These are phyloP conservation scores for Polietes domitor DNA, from an alignment of 2,888 invertebrate species.

Conservation along the genomic window DNA sequence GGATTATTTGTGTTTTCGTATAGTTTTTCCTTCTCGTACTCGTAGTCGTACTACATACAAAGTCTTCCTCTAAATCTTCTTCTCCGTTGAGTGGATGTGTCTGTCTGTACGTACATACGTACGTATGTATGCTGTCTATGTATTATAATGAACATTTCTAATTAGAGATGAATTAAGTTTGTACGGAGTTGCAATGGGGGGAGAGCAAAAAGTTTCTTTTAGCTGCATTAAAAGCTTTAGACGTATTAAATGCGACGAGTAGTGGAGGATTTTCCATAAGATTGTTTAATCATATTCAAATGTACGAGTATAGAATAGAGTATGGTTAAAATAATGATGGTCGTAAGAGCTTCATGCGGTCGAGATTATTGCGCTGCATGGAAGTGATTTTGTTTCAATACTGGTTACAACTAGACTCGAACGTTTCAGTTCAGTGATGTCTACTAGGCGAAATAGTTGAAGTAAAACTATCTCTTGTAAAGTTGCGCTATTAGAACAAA, in stretches of 20 bases:
- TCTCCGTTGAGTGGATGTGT: neutral
- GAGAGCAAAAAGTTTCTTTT: slow-evolving; percentile 57
- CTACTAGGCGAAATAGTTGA: too few relatives aligned
- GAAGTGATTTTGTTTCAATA: neutral
- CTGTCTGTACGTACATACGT: neutral
- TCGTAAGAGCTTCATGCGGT: neutral
- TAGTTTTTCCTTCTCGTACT: neutral
- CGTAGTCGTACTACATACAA: slow-evolving; percentile 1
- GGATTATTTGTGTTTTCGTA: slow-evolving; percentile 19
- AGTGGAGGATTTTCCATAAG: neutral
- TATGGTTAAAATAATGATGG: neutral
- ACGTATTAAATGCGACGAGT: slow-evolving; percentile 31
- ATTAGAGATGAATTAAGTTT: slow-evolving; percentile 63
- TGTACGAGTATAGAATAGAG: neutral
- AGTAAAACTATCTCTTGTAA: too few relatives aligned
- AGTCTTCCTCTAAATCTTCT: slow-evolving; percentile 25
- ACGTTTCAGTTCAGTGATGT: too few relatives aligned
- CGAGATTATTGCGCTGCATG: neutral
- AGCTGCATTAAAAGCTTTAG: slow-evolving; percentile 21
- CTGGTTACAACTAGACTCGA: too few relatives aligned
- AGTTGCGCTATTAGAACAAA: too few relatives aligned
- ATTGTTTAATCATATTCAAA: slow-evolving; percentile 5
- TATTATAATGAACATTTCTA: slow-evolving; percentile 65
- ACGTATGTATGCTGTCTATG: slow-evolving; percentile 46
- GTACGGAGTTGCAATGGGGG: slow-evolving; percentile 3